Evolutionary conservation across 2,888 invertebrate species (phyloP).

Genomic region (Parnassius glacialis): DNA sequence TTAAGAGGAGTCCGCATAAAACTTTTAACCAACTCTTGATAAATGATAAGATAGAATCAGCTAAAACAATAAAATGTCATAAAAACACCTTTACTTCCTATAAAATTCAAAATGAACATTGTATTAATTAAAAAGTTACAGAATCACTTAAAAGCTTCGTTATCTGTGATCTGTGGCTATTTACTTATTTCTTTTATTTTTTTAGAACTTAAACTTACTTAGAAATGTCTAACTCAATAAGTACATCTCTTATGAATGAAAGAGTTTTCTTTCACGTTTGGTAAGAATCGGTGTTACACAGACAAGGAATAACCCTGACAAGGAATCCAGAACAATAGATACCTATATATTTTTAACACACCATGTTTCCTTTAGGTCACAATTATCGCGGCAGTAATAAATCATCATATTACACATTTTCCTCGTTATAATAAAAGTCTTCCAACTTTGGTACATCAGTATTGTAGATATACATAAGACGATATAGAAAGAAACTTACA

Average conservation of each 20-base stretch:
- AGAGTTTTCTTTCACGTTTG: too few relatives aligned
- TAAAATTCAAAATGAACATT: constrained; percentile 20
- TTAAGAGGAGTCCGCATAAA: constrained; percentile 13
- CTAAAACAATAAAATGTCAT: constrained; percentile 20
- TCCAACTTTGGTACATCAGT: background rate
- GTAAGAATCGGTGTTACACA: too few relatives aligned
- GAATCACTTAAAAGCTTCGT: background rate
- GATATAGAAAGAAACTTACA: constrained; percentile 40
- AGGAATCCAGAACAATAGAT: too few relatives aligned
- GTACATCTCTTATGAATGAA: too few relatives aligned
- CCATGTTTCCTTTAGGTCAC: too few relatives aligned
- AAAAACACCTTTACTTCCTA: constrained; percentile 15
- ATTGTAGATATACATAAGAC: constrained; percentile 8
- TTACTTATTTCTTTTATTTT: background rate
- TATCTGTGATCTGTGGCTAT: background rate
- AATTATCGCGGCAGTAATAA: too few relatives aligned
- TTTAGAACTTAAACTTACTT: background rate
- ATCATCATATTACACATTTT: background rate
- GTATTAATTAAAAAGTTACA: constrained; percentile 2
- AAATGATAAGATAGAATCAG: constrained; percentile 23
- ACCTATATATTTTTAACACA: too few relatives aligned
- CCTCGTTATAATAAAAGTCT: background rate
- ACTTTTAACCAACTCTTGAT: constrained; percentile 26
- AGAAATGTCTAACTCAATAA: too few relatives aligned
- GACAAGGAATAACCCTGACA: too few relatives aligned